Base-by-base conservation (phyloP, 2,113 vertebrate species). In the Garra rufa region DNA sequence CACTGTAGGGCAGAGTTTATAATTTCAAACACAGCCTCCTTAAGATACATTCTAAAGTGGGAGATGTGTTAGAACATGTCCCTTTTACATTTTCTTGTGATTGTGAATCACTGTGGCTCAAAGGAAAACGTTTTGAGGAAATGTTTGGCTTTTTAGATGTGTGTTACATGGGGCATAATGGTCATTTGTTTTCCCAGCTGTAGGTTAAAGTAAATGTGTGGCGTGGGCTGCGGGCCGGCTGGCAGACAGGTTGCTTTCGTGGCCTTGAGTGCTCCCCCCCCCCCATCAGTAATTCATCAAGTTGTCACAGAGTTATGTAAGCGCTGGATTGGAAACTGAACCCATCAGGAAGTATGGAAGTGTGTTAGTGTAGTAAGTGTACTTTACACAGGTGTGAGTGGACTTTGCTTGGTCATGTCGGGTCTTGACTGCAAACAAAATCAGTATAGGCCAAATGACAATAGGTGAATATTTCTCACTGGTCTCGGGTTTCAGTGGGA, bases 241-340 rank as follows among this genome's bases (percentile, higher is more conserved):
- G 84, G 81, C 70, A 73, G 71, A 41, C 82, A 43, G 61, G 80
- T 63, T 69, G 63, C 71, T 30, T 88, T 77, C 82, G 63, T 86
- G 87, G 84, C 85, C 79, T 81, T 55, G 74, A 74, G 50, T 44
- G 74, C 65, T 79, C 76, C 50, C 73, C 71, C 34, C 67, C 17
- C 19, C 44, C 65, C 52, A 10, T 6, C 21, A 71, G 26, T 65
- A 65, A 48, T 77, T 38, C 48, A 82, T 63, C 73, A 76, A 34
- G 59, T 48, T 79, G 87, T 84, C 78, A 73, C 75, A 24, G 30
- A 26, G 78, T 90, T 90, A 90, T 77, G 76, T 84, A 88, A 90
- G 38, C 43, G 1, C 38, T 70, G 57, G 44, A 74, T 44, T 87
- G 41, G 80, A 80, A 76, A 76, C 41, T 46, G 24, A 34, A 28